These are phyloP conservation scores for Cynopterus sphinx DNA, from an alignment of 2,797 vertebrate genomes.

Conservation along the genomic window DNA sequence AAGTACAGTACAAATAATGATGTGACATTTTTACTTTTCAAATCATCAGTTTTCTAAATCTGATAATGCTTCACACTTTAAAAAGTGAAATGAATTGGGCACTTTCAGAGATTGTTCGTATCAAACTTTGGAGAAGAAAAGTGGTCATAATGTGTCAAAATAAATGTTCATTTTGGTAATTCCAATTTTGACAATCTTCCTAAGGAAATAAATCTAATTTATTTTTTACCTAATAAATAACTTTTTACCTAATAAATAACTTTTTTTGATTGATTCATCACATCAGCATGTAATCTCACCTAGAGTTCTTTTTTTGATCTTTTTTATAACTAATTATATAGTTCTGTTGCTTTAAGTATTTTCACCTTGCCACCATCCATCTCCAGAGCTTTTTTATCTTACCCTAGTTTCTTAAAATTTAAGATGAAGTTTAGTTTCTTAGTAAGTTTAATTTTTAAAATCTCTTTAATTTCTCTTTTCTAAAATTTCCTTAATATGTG, in stretches of 20 bases:
- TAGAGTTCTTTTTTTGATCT: not conserved
- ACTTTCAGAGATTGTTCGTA: not conserved
- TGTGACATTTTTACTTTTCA: not conserved
- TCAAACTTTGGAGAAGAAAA: not conserved
- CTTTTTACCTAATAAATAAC: not conserved
- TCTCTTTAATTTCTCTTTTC: not conserved
- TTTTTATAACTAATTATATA: not conserved
- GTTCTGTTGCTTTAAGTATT: not conserved
- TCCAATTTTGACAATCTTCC: not conserved
- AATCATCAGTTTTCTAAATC: not conserved
- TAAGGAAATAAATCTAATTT: not conserved
- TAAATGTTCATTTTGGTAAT: not conserved
- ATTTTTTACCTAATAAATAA: too few relatives aligned
- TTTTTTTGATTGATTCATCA: not conserved
- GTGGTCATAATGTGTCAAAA: not conserved
- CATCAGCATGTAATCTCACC: not conserved
- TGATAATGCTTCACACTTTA: not conserved
- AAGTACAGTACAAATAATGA: not conserved
- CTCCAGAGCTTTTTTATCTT: not conserved
- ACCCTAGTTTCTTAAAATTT: not conserved
- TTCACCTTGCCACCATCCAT: not conserved
- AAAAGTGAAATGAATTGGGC: not conserved
- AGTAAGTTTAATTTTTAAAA: not conserved
- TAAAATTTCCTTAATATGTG: not conserved
- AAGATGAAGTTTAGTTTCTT: not conserved